phyloP scores from a whole-genome alignment of 2,797 vertebrate genomes.

The Falco rusticolus region DNA sequence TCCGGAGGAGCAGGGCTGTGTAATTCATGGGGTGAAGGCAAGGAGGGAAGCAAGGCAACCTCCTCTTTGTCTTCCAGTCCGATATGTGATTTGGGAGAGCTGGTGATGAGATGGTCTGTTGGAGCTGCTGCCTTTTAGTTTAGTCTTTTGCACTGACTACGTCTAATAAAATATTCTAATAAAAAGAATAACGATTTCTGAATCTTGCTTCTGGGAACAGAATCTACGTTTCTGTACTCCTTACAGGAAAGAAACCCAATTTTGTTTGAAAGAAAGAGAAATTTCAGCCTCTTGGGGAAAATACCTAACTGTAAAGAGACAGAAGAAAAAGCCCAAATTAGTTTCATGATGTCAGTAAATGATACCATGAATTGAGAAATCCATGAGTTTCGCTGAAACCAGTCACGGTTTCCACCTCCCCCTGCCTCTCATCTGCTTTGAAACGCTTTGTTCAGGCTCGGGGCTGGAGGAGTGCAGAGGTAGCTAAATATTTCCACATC shows the following conservation, averaged over 20 bases:
- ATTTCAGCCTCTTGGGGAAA: slow-evolving; percentile 31
- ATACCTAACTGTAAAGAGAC: slow-evolving; percentile 24
- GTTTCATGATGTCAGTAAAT: slow-evolving; percentile 48
- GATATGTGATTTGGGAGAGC: background rate
- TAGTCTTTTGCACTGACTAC: background rate
- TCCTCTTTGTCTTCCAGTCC: background rate
- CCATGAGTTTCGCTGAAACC: slow-evolving; percentile 58
- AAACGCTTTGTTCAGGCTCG: background rate
- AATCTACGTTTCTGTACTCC: slow-evolving; percentile 1
- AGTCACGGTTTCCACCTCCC: slow-evolving; percentile 25
- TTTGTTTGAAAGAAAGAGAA: slow-evolving; percentile 22
- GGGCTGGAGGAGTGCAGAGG: slow-evolving; percentile 22
- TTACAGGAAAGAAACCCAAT: slow-evolving; percentile 20
- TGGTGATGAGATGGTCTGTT: background rate
- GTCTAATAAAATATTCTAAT: slow-evolving; percentile 25
- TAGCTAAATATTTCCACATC: slow-evolving; percentile 75
- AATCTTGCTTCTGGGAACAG: slow-evolving; percentile 7
- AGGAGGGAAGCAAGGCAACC: background rate
- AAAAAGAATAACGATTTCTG: background rate
- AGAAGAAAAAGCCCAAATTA: slow-evolving; percentile 44
- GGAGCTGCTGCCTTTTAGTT: background rate
- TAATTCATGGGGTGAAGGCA: fast-evolving
- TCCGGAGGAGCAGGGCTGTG: background rate
- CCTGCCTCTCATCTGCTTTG: slow-evolving; percentile 40
- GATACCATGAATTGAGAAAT: slow-evolving; percentile 44